Conservation (phyloP, 1,140 invertebrate species). For the Scylla paramamosain region DNA sequence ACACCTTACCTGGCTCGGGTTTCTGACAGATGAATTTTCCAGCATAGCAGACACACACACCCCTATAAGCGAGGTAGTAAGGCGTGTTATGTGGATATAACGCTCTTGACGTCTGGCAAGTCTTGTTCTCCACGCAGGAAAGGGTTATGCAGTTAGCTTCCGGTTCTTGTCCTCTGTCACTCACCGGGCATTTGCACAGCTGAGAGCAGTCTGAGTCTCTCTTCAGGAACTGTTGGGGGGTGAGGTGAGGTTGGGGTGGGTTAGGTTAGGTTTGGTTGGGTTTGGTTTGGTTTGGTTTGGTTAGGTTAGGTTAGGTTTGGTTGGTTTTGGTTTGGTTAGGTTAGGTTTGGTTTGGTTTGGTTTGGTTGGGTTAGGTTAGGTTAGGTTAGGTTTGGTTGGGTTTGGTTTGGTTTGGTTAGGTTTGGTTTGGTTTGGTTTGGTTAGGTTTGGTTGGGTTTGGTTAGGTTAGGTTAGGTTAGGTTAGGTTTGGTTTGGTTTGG, state of each 20-base stretch:
- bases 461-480: constrained; percentile 12
- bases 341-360: background rate
- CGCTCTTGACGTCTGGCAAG: constrained; percentile 80
- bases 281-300: background rate
- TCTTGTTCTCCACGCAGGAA: constrained; percentile 88
- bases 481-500: background rate
- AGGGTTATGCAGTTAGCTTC: constrained; percentile 89
- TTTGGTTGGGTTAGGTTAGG: constrained; percentile 1
- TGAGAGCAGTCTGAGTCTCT: constrained; percentile 91
- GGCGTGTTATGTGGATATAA: constrained; percentile 93
- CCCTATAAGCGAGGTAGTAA: constrained; percentile 92
- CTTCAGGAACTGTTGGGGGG: constrained; percentile 84
- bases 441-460: background rate
- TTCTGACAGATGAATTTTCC: constrained; percentile 94
- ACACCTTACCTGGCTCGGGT: constrained; percentile 87
- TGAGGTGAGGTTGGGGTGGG: background rate
- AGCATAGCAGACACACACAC: constrained; percentile 92
- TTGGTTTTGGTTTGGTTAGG: background rate
- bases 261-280: background rate
- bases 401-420: background rate
- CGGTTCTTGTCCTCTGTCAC: background rate
- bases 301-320: background rate
- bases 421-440: background rate
- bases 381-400: background rate
- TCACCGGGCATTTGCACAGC: constrained; percentile 88